Conservation (phyloP, 2,797 vertebrate genomes). For the Thamnophis elegans region DNA sequence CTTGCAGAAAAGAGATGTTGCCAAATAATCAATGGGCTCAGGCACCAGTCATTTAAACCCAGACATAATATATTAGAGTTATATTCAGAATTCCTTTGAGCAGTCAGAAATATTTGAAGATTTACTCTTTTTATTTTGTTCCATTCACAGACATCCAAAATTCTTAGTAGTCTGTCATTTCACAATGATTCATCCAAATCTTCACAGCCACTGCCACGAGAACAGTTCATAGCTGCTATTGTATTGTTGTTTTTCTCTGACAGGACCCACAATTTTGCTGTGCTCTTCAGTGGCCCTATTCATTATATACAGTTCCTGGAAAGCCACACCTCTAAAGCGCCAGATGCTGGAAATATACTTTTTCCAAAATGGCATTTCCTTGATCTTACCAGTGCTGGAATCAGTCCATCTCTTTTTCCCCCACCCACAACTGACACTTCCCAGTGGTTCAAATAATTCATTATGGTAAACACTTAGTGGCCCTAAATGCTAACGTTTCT, state of each 20-base stretch:
- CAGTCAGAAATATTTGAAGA: slow-evolving; percentile 28
- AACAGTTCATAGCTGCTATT: slow-evolving; percentile 39
- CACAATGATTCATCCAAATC: slow-evolving; percentile 49
- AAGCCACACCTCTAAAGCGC: not conserved
- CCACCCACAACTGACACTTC: not conserved
- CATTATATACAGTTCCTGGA: slow-evolving; percentile 2
- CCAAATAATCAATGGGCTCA: slow-evolving; percentile 58
- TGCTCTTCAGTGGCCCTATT: slow-evolving; percentile 9
- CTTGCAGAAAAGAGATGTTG: slow-evolving; percentile 51
- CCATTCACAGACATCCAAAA: slow-evolving; percentile 39
- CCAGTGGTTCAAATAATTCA: not conserved
- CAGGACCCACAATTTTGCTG: not conserved
- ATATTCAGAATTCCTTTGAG: slow-evolving; percentile 39
- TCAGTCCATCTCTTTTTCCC: not conserved
- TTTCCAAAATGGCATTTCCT: not conserved
- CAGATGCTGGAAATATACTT: not conserved
- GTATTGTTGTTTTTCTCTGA: slow-evolving; percentile 29
- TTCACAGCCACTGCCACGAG: slow-evolving; percentile 35
- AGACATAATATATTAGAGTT: slow-evolving; percentile 34
- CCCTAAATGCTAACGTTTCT: not conserved
- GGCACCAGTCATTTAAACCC: slow-evolving; percentile 53
- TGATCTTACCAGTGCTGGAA: not conserved
- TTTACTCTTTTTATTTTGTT: slow-evolving; percentile 45
- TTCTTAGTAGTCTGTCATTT: slow-evolving; percentile 42
- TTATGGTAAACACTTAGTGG: not conserved